phyloP scores from a whole-genome alignment of 1,140 invertebrate genomes.

The Brachionus manjavacas region DNA sequence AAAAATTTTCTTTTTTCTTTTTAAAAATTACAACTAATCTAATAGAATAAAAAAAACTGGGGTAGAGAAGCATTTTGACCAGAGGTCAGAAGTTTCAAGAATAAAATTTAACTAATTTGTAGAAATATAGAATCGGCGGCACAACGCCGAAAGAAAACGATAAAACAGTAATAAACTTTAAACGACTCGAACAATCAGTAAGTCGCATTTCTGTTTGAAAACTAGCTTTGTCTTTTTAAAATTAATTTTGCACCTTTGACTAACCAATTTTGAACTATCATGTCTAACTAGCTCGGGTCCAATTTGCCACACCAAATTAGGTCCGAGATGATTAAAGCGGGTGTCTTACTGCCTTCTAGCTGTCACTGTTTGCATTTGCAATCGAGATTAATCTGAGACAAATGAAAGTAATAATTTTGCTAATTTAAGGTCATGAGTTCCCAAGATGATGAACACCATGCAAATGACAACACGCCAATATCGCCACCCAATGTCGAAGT shows the following conservation, averaged over 20 bases:
- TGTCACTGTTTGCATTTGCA: conserved; percentile 8
- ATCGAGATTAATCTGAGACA: no score
- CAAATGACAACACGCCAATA: conserved; percentile 29
- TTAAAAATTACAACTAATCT: neutral
- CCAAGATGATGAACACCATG: conserved; percentile 27
- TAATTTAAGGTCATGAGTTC: conserved; percentile 17
- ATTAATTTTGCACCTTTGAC: neutral
- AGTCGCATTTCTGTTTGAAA: neutral
- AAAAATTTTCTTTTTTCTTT: no score
- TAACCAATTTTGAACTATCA: neutral
- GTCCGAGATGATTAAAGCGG: neutral
- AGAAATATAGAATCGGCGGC: conserved; percentile 5
- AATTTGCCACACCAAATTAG: neutral
- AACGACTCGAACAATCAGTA: conserved; percentile 21
- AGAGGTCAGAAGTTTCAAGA: neutral
- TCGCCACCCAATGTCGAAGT: conserved; percentile 42
- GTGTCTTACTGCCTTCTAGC: neutral
- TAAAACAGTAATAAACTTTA: conserved; percentile 14
- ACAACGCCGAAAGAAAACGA: neutral
- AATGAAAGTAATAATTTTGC: neutral
- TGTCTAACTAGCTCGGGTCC: neutral
- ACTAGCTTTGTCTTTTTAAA: neutral
- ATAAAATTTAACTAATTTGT: neutral
- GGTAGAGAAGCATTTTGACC: neutral
- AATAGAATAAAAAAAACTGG: neutral